Evolutionary conservation across 2,113 vertebrate genomes (phyloP), one percentile per base, ranked within the genome.

Genomic region (Corynorhinus townsendii): DNA sequence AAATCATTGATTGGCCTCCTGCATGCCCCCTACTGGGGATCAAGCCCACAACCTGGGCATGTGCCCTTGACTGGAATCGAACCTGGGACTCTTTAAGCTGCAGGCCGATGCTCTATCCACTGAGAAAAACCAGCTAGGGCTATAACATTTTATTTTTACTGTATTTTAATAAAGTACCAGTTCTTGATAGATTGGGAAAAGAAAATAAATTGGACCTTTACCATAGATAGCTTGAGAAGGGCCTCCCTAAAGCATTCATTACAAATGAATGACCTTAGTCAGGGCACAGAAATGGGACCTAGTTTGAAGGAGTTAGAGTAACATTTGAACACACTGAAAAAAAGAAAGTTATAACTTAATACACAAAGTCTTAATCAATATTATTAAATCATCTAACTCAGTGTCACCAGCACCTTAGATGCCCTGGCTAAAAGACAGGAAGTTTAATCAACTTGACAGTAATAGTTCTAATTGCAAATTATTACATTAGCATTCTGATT

Each of bases 391-490:
- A 82, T 91, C 56, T 91, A 30, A 91, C 45, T 95, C 40, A 35
- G 19, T 91, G 30, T 73, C 47, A 86, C n/a, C 56, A 91, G 49
- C 4, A 88, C 33, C 49, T 28, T 81, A 54, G 11, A 4, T 66
- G 12, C 26, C 40, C n/a, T 85, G 71, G 75, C n/a, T 77, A 86
- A 90, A 91, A 88, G 47, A 91, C 52, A 93, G n/a, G n/a, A 66
- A 94, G 89, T 94, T 87, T 71, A 89, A 76, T 95, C 83, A 91
- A 84, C 22, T 76, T 86, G 89, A 95, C 49, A 93, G 64, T 83
- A 75, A 89, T 28, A 71, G 43, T 80, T 91, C 49, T 94, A 89
- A 91, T 26, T 89, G 64, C 5, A 96, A 73, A 49, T 92, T 95
- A 76, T 83, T 68, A 45, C 10, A 15, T 19, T 59, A 38, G 33